Base-by-base conservation (phyloP, 2,888 invertebrate genomes). In the Agonopterix heracliana region DNA sequence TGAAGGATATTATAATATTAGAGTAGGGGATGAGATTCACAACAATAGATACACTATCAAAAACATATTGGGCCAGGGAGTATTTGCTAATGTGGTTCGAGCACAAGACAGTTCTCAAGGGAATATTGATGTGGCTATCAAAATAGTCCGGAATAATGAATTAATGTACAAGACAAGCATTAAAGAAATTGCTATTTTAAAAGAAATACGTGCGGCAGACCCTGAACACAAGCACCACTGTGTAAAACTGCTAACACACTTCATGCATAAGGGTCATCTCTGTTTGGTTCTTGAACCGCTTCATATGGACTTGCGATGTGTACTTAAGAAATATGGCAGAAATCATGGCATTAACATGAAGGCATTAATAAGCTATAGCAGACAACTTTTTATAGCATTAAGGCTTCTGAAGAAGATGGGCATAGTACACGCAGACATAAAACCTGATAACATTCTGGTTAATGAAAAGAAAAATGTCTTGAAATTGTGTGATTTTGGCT, bases 401-500 rank as follows among this genome's bases (percentile, higher is more conserved):
- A 96, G 97, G 74, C 90, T 98, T 44, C 89, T 99, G 49, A 98
- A 97, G 78, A 96, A 97, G 80, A 94, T 97, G 60, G 96, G 96
- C 61, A 96, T 99, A 61, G 88, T 99, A 48, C 99, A 99, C 90
- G 98, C 98, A 68, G 99, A 99, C 82, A 98, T 99, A 66, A 99
- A 99, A 81, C 99, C 99, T 9, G 99, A 99, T 78, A 99, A 99
- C 81, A 99, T 99, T 81, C 90, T 99, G 81, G 98, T 99, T 11
- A 98, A 98, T 88, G 98, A 99, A 80, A 97, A 95, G 74, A 99
- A 99, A 85, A 90, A 98, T 74, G 92, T 97, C 50, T 82, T 99
- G 66, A 99, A 99, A 84, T 87, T 99, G 44, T 99, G 99, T 84
- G 99, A 99, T 90, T 99, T 99, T 89, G 99, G 99, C 13, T 99